These are phyloP conservation scores for Phenganax marumi DNA, from an alignment of 92 coral and sea anemone genomes.

Conservation along the genomic window DNA sequence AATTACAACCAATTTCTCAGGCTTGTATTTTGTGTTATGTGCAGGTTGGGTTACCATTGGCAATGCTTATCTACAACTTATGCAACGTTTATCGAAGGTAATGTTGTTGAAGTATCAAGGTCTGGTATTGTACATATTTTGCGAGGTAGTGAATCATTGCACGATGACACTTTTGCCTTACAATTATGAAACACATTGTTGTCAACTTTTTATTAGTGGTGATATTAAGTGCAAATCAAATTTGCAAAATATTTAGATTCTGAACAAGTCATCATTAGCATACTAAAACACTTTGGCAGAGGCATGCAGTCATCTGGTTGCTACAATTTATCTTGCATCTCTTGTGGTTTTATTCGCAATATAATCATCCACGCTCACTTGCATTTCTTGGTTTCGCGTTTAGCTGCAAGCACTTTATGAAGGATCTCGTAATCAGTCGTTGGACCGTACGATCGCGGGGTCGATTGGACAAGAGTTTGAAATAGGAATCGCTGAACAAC, in stretches of 20 bases:
- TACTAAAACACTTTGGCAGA: too few species aligned
- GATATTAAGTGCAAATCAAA: too few species aligned
- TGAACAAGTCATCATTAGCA: too few species aligned
- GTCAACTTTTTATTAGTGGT: not conserved
- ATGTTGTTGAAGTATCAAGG: not conserved
- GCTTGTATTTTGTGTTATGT: not conserved
- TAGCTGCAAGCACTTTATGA: slow-evolving; percentile 87
- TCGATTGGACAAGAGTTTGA: slow-evolving; percentile 77
- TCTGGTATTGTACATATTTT: too few species aligned
- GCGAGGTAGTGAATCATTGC: not conserved
- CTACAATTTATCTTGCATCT: too few species aligned
- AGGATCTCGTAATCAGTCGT: slow-evolving; percentile 67
- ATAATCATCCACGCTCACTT: too few species aligned
- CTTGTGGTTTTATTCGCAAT: too few species aligned
- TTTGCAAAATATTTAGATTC: too few species aligned
- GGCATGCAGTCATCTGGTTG: too few species aligned
- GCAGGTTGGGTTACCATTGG: slow-evolving; percentile 82
- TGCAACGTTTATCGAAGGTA: slow-evolving; percentile 42
- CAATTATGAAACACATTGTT: not conserved
- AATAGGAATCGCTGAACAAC: slow-evolving; percentile 77
- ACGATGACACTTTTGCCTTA: not conserved
- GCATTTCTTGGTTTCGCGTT: not conserved
- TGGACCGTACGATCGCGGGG: slow-evolving; percentile 54
- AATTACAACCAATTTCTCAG: not conserved
- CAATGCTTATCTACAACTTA: slow-evolving; percentile 80